Evolutionary conservation across 64 coral and sea anemone genomes (phyloP).

Genomic region (Montipora capricornis): DNA sequence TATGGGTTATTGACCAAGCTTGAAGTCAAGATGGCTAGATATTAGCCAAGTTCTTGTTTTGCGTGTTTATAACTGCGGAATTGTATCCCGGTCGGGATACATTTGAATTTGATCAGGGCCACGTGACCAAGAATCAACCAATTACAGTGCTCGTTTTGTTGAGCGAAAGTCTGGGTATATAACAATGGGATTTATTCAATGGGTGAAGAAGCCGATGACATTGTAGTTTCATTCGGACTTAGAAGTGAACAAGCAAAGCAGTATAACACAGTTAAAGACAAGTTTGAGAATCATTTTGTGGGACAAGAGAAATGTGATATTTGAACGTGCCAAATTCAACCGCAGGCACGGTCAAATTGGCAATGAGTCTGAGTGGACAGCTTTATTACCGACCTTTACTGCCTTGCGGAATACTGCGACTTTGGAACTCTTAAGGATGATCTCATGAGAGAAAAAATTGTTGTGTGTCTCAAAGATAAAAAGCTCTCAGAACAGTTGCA

Average conservation of each 20-base stretch:
- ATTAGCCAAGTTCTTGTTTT: too few species aligned
- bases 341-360: neutral
- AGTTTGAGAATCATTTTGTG: conserved; percentile 36
- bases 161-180: too few species aligned
- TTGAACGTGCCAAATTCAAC: conserved; percentile 18
- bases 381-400: conserved; percentile 48
- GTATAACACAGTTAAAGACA: conserved; percentile 9
- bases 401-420: neutral
- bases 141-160: too few species aligned
- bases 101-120: too few species aligned
- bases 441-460: neutral
- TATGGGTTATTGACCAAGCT: too few species aligned
- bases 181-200: conserved; percentile 2
- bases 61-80: too few species aligned
- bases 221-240: conserved; percentile 18
- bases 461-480: too few species aligned
- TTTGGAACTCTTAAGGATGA: neutral
- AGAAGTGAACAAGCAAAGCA: neutral
- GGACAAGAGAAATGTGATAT: conserved; percentile 30
- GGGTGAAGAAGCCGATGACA: conserved; percentile 45
- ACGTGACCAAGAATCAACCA: too few species aligned
- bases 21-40: too few species aligned
- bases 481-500: too few species aligned
- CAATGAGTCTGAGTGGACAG: conserved; percentile 9
- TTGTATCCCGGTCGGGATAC: too few species aligned